A percentile compares a stretch with the other conserved stretches of the same genome.
These are phyloP conservation scores for Drosophila kohkoa DNA, from an alignment of 1,140 invertebrate genomes.

Conservation along the genomic window DNA sequence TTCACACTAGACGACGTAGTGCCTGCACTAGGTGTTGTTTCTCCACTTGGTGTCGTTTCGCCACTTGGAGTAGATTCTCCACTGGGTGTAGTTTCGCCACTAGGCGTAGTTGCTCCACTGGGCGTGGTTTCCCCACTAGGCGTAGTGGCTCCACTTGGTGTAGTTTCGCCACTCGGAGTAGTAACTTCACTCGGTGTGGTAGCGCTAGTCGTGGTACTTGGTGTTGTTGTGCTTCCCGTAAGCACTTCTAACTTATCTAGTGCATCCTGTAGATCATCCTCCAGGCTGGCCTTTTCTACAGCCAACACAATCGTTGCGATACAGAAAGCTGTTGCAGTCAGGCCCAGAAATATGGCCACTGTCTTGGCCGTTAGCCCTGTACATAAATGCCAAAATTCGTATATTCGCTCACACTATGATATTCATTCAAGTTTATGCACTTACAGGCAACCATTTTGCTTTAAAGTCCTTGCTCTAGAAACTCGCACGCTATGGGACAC, in stretches of 20 bases:
- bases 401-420: background rate
- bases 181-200: constrained; percentile 1
- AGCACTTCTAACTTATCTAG: constrained; percentile 70
- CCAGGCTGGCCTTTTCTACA: constrained; percentile 72
- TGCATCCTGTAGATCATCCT: constrained; percentile 76
- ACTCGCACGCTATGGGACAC: constrained; percentile 34
- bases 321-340: constrained; percentile 82
- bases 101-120: constrained; percentile 26
- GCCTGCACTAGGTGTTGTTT: constrained; percentile 13
- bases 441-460: constrained; percentile 70
- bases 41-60: background rate
- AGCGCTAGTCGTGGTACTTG: background rate
- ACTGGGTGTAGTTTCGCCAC: constrained; percentile 4
- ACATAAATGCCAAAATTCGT: background rate
- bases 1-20: constrained; percentile 9
- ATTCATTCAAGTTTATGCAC: constrained; percentile 6
- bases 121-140: constrained; percentile 16
- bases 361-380: constrained; percentile 74
- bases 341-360: constrained; percentile 71
- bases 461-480: constrained; percentile 36
- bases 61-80: constrained; percentile 8
- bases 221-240: constrained; percentile 51
- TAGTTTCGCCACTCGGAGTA: constrained; percentile 17
- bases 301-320: constrained; percentile 85
- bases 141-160: constrained; percentile 25